phyloP scores from a whole-genome alignment of 1,140 invertebrate species.

The Heliconius eleuchia region DNA sequence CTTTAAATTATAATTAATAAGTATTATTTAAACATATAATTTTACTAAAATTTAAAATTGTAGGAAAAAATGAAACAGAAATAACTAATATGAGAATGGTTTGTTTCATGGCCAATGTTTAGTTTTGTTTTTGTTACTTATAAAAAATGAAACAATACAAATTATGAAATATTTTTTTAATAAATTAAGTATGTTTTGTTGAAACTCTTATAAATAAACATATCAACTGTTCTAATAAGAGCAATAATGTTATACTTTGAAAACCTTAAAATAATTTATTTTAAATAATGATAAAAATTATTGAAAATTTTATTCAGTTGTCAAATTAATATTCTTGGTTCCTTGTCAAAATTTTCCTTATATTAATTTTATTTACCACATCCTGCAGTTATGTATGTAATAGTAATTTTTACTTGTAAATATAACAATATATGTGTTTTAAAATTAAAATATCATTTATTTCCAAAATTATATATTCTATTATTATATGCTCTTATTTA shows the following conservation, averaged over 20 bases:
- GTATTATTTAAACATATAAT: too few relatives aligned
- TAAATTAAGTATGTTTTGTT: background rate
- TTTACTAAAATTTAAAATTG: too few relatives aligned
- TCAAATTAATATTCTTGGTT: background rate
- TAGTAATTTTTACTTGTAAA: background rate
- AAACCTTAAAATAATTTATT: background rate
- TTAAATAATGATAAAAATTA: background rate
- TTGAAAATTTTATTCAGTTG: background rate
- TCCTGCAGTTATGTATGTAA: background rate
- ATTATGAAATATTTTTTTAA: background rate
- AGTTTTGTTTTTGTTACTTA: background rate
- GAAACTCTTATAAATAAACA: background rate
- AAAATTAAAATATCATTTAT: too few relatives aligned
- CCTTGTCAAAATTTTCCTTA: background rate
- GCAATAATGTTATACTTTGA: background rate
- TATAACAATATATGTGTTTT: too few relatives aligned
- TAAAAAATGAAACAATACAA: background rate
- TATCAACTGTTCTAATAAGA: background rate
- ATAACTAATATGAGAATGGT: background rate
- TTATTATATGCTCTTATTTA: too few relatives aligned
- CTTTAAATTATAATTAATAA: too few relatives aligned
- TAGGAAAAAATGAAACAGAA: too few relatives aligned
- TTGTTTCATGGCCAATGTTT: background rate
- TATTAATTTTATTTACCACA: background rate
- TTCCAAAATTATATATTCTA: too few relatives aligned